phyloP scores from a whole-genome alignment of 1,140 invertebrate species.

The Drosophila pallidifrons region DNA sequence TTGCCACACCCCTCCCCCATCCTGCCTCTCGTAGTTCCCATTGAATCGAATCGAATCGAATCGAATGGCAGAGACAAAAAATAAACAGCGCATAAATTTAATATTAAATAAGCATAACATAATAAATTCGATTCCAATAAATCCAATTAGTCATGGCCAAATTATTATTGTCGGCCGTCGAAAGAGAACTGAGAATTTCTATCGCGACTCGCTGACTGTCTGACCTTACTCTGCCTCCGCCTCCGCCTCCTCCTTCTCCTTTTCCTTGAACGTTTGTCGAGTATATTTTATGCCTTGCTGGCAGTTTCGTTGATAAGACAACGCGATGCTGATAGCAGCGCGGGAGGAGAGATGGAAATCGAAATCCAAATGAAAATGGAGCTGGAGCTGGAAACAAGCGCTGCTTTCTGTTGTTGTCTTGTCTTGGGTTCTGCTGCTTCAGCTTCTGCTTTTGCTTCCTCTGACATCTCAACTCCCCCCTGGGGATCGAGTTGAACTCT shows the following conservation, averaged over 20 bases:
- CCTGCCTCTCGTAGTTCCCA: too few species aligned
- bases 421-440: background rate
- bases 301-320: constrained; percentile 62
- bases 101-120: constrained; percentile 81
- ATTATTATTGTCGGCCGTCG: constrained; percentile 77
- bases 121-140: constrained; percentile 83
- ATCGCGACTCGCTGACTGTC: background rate
- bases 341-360: background rate
- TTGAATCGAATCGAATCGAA: background rate
- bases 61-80: constrained; percentile 57
- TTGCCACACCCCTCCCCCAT: background rate
- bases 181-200: constrained; percentile 11
- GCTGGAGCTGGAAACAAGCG: constrained; percentile 33
- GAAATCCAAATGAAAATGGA: background rate
- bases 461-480: too few species aligned
- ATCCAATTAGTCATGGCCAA: constrained; percentile 84
- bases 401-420: constrained; percentile 29
- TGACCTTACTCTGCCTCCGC: background rate
- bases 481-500: constrained; percentile 25
- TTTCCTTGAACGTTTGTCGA: background rate
- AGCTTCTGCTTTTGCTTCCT: too few species aligned
- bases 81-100: constrained; percentile 78
- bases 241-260: background rate
- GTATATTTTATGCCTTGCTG: constrained; percentile 61
- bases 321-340: constrained; percentile 43